Evolutionary conservation across 2,888 invertebrate genomes (phyloP).

Genomic region (Hypomecis punctinalis): DNA sequence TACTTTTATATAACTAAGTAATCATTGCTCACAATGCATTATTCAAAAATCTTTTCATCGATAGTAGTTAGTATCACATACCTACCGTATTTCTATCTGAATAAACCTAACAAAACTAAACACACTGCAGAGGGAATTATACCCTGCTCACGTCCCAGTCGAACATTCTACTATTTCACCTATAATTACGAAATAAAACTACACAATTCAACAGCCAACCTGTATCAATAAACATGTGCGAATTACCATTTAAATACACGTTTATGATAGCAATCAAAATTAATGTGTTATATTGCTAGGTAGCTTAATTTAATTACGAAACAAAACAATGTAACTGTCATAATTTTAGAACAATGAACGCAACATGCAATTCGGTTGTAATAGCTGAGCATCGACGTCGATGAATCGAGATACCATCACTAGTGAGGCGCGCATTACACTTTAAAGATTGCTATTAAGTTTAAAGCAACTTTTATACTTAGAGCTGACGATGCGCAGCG

Average conservation of each 20-base stretch:
- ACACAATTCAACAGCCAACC: not conserved
- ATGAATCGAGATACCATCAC: constrained; percentile 72
- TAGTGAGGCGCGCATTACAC: constrained; percentile 69
- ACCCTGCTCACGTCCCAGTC: no score
- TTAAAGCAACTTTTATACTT: constrained; percentile 74
- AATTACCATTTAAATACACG: constrained; percentile 6
- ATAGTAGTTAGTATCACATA: no score
- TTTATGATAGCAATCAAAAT: constrained; percentile 18
- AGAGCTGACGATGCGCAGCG: constrained; percentile 74
- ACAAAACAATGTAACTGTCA: constrained; percentile 38
- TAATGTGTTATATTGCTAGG: constrained; percentile 21
- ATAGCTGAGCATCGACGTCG: constrained; percentile 71
- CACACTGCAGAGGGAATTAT: no score
- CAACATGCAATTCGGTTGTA: constrained; percentile 58
- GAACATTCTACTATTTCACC: constrained; percentile 10
- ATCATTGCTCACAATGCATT: no score
- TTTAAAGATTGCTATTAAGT: constrained; percentile 83
- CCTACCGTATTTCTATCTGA: no score
- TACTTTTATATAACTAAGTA: no score
- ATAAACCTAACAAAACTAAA: no score
- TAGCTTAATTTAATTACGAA: constrained; percentile 36
- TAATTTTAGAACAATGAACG: constrained; percentile 50
- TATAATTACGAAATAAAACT: constrained; percentile 20
- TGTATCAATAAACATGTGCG: constrained; percentile 8
- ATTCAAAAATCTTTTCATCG: no score